These are phyloP conservation scores for Apamea monoglypha DNA, from an alignment of 2,888 invertebrate species.

Conservation along the genomic window DNA sequence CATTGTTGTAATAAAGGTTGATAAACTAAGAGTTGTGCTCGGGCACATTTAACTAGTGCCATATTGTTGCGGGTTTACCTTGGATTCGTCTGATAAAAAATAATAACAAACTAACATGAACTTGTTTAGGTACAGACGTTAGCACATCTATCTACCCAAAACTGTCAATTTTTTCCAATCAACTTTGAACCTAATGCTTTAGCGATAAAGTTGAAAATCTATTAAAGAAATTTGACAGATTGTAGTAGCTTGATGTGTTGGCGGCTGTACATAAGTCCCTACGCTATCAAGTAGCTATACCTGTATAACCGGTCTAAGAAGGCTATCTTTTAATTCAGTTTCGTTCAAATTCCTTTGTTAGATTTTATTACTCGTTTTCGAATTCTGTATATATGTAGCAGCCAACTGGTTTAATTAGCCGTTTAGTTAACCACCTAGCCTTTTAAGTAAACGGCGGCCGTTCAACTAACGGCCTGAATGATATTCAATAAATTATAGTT, in stretches of 20 bases:
- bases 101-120: not conserved
- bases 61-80: not conserved
- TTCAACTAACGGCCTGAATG: too few species aligned
- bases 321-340: not conserved
- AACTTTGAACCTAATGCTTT: too few species aligned
- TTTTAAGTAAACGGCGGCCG: too few species aligned
- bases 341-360: not conserved
- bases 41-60: not conserved
- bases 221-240: too few species aligned
- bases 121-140: not conserved
- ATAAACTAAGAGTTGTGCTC: constrained; percentile 8
- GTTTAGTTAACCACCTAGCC: too few species aligned
- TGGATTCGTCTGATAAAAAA: constrained; percentile 18
- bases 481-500: too few species aligned
- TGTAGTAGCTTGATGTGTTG: too few species aligned
- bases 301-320: constrained; percentile 26
- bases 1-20: constrained; percentile 14
- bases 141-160: too few species aligned
- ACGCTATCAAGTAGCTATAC: not conserved
- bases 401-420: too few species aligned
- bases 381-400: not conserved
- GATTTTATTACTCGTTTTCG: not conserved
- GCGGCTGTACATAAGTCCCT: not conserved
- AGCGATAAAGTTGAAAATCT: too few species aligned
- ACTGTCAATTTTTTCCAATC: too few species aligned